Evolutionary conservation across 2,113 vertebrate species (phyloP).

Genomic region (Poeciliopsis prolifica): DNA sequence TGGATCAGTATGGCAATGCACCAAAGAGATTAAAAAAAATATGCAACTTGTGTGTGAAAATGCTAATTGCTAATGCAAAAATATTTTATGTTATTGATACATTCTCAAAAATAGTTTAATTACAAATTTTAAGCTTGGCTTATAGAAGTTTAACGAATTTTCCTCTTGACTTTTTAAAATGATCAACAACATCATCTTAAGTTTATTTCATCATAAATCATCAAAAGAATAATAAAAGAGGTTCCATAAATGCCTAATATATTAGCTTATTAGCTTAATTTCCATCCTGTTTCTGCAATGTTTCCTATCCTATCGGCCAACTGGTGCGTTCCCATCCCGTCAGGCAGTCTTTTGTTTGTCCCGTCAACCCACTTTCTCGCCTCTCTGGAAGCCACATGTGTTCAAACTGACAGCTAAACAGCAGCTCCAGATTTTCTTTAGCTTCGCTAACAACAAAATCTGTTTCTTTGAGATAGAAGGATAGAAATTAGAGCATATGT

Average conservation of each 20-base stretch:
- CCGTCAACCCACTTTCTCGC: slow-evolving; percentile 63
- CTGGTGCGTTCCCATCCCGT: background rate
- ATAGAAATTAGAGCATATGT: too few relatives aligned
- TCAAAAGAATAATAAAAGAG: background rate
- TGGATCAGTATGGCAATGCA: background rate
- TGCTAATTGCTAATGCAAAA: background rate
- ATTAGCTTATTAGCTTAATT: slow-evolving; percentile 17
- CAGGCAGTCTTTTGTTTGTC: slow-evolving; percentile 42
- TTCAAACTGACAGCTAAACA: slow-evolving; percentile 38
- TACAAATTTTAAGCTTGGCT: too few relatives aligned
- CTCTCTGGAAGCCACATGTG: slow-evolving; percentile 59
- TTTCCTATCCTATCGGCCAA: slow-evolving; percentile 14
- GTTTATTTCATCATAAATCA: background rate
- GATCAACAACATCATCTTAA: background rate
- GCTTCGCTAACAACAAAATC: slow-evolving; percentile 21
- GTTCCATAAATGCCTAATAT: slow-evolving; percentile 25
- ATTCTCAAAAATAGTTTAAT: too few relatives aligned
- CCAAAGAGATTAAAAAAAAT: background rate
- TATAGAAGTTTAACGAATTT: background rate
- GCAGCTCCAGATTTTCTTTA: slow-evolving; percentile 39
- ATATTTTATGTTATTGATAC: too few relatives aligned
- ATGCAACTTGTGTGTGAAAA: too few relatives aligned
- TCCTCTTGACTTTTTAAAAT: background rate
- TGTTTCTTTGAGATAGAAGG: slow-evolving; percentile 5
- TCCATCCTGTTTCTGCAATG: slow-evolving; percentile 8